Conservation (phyloP, 1,140 invertebrate species). For the Adoxophyes honmai region DNA sequence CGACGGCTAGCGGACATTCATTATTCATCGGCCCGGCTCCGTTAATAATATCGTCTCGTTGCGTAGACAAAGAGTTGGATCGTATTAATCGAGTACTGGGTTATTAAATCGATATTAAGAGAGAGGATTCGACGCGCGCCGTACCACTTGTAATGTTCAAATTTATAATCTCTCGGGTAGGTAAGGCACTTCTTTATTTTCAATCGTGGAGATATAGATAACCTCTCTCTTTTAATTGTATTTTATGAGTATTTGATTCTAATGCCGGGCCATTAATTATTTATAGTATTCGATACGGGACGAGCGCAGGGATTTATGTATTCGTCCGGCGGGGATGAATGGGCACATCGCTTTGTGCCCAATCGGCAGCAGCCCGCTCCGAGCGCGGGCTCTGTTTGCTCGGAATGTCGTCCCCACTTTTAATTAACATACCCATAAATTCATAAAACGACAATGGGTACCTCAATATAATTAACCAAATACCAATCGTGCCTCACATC, state of each 20-base stretch:
- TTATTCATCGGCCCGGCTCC: conserved; percentile 23
- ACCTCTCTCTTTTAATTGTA: conserved; percentile 76
- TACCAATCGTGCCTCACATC: conserved; percentile 5
- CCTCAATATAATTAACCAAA: conserved; percentile 15
- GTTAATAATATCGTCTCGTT: conserved; percentile 38
- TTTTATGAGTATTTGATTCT: conserved; percentile 77
- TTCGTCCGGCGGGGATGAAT: conserved; percentile 54
- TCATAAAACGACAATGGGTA: conserved; percentile 15
- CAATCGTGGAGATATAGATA: conserved; percentile 54
- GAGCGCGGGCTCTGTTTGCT: conserved; percentile 9
- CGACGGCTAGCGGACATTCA: conserved; percentile 19
- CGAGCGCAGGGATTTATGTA: conserved; percentile 66
- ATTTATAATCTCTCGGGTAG: conserved; percentile 75
- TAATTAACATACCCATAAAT: conserved; percentile 15
- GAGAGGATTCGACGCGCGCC: conserved; percentile 63
- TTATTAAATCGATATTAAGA: conserved; percentile 70
- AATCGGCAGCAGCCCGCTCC: conserved; percentile 17
- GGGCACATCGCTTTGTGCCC: conserved; percentile 42
- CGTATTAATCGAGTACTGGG: conserved; percentile 60
- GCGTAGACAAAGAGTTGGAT: conserved; percentile 45
- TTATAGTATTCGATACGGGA: conserved; percentile 74
- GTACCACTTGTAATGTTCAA: conserved; percentile 71
- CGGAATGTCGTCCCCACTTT: conserved; percentile 13
- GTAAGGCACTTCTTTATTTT: conserved; percentile 71
- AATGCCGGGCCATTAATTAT: conserved; percentile 75